Percentiles rank a stretch among this genome's conserved stretches.
phyloP scores from a whole-genome alignment of 2,888 invertebrate species.

The Cantharis lateralis region DNA sequence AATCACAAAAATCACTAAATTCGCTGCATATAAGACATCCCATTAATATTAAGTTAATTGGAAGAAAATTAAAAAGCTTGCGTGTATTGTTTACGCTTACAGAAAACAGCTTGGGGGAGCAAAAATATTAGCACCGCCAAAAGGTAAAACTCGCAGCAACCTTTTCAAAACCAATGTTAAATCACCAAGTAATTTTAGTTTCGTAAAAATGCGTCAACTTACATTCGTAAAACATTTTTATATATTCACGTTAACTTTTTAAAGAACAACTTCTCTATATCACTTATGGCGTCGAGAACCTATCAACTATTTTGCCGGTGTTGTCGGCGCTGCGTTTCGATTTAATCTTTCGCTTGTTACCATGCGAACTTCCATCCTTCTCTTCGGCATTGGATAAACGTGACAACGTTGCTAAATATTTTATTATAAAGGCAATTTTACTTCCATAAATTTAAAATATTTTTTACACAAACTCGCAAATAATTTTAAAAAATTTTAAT shows the following conservation, averaged over 20 bases:
- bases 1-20: not conserved
- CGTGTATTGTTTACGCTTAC: slow-evolving; percentile 42
- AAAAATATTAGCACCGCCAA: slow-evolving; percentile 6
- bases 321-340: slow-evolving; percentile 28
- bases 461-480: not conserved
- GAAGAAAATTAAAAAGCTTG: slow-evolving; percentile 16
- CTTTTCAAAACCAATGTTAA: not conserved
- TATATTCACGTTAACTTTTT: slow-evolving; percentile 35
- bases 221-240: slow-evolving; percentile 44
- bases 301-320: slow-evolving; percentile 25
- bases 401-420: slow-evolving; percentile 25
- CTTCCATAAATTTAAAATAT: not conserved
- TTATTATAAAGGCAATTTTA: not conserved
- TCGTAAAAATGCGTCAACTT: slow-evolving; percentile 30
- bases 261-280: slow-evolving; percentile 41
- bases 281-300: slow-evolving; percentile 48
- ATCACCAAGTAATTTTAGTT: not conserved
- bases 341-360: slow-evolving; percentile 11
- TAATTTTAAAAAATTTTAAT: not conserved
- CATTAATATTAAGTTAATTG: not conserved
- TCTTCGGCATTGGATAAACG: slow-evolving; percentile 3
- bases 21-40: not conserved
- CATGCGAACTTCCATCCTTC: slow-evolving; percentile 8
- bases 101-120: slow-evolving; percentile 48
- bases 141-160: not conserved